These are phyloP conservation scores for Sus cebifrons DNA, from an alignment of 2,797 vertebrate species.

Conservation along the genomic window DNA sequence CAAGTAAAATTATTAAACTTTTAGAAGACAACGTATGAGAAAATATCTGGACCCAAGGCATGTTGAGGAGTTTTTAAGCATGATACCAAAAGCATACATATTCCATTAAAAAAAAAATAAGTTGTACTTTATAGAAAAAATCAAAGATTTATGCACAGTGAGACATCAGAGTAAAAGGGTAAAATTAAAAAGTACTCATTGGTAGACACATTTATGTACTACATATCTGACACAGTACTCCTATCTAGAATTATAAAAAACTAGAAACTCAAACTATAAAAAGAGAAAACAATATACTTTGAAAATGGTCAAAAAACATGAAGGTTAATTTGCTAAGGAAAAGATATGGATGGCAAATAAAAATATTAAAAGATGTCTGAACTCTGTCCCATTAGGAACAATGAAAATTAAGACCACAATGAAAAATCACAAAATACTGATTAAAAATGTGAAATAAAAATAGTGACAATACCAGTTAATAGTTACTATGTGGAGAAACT, in stretches of 20 bases:
- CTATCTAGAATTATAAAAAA: not conserved
- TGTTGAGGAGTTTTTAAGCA: not conserved
- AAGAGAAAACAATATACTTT: not conserved
- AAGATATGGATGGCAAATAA: not conserved
- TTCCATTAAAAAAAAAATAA: not conserved
- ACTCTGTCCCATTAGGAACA: not conserved
- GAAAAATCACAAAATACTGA: not conserved
- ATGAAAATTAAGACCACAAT: not conserved
- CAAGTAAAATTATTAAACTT: not conserved
- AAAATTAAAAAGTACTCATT: not conserved
- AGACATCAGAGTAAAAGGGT: not conserved
- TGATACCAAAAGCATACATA: not conserved
- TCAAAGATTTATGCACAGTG: not conserved
- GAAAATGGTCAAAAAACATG: not conserved
- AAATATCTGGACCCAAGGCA: not conserved
- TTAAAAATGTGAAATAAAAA: not conserved
- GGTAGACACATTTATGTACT: not conserved
- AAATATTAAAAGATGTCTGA: not conserved
- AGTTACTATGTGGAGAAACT: not conserved
- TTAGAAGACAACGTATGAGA: not conserved
- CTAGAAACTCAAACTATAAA: not conserved
- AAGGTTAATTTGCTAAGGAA: not conserved
- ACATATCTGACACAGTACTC: not conserved
- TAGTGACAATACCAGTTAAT: not conserved
- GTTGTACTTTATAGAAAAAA: not conserved